These are phyloP conservation scores for Caenorhabditis briggsae DNA, from an alignment of 1,140 invertebrate species.

Conservation along the genomic window DNA sequence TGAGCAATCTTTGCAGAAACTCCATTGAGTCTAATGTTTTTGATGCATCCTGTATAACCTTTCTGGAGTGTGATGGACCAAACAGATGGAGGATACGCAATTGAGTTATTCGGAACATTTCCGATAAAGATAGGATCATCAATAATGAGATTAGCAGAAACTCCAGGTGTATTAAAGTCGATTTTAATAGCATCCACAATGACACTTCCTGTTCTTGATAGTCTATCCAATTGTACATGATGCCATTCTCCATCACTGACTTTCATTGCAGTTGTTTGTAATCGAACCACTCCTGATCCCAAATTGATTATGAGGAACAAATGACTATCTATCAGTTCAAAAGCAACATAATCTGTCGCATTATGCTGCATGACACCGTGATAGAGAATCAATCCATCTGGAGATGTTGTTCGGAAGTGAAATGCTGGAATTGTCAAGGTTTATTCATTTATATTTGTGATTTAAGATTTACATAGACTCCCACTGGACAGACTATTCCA, in stretches of 20 bases:
- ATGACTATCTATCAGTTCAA: slow-evolving; percentile 92
- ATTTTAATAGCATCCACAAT: slow-evolving; percentile 89
- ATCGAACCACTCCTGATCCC: slow-evolving; percentile 89
- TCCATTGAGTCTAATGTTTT: slow-evolving; percentile 92
- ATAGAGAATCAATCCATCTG: slow-evolving; percentile 92
- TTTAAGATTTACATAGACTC: slow-evolving; percentile 70
- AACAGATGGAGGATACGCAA: slow-evolving; percentile 85
- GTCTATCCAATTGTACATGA: slow-evolving; percentile 86
- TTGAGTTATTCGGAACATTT: slow-evolving; percentile 83
- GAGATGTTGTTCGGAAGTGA: slow-evolving; percentile 89
- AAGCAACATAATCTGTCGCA: slow-evolving; percentile 88
- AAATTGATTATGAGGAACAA: slow-evolving; percentile 91
- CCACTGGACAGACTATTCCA: slow-evolving; percentile 76
- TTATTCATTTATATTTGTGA: not conserved
- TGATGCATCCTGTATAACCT: slow-evolving; percentile 94
- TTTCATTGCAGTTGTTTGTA: slow-evolving; percentile 84
- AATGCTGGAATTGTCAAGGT: slow-evolving; percentile 69
- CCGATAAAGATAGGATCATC: slow-evolving; percentile 89
- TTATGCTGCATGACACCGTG: slow-evolving; percentile 84
- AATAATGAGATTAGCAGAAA: slow-evolving; percentile 77
- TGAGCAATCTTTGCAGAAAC: slow-evolving; percentile 90
- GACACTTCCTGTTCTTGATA: slow-evolving; percentile 85
- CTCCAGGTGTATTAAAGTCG: slow-evolving; percentile 90
- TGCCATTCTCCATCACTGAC: slow-evolving; percentile 91
- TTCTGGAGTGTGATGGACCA: slow-evolving; percentile 90